Evolutionary conservation across 2,888 invertebrate species (phyloP), one percentile per base, ranked within the genome.

Genomic region (Sinodicranocentrus sp.): DNA sequence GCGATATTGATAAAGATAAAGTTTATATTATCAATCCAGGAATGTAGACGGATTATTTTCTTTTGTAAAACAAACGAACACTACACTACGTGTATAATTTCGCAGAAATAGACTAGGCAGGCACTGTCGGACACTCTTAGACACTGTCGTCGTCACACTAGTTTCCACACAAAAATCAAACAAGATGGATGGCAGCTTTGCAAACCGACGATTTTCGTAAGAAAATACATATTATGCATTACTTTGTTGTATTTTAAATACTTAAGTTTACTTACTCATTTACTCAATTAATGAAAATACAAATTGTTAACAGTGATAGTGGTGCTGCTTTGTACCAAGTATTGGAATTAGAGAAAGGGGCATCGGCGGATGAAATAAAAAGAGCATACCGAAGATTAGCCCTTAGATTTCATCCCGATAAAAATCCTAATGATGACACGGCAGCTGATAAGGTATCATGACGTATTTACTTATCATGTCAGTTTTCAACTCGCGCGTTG

Each of bases 391-490:
- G 85, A 77, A 73, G 80, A 52, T 52, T 85, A 44, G 85, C 85
- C 17, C 77, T 85, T 5, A 79, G 85, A 72, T 85, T 80, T 72
- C 85, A 85, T 71, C 85, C 85, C 1, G 85, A 85, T 75, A 85
- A 85, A 54, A 85, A 85, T 77, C 85, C 85, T 0, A 71, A 70
- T 15, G 77, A 85, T 48, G 28, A 21, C 13, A 33, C 71, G 48
- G 85, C 85, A 21, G 54, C 85, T 54, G 85, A 85, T 28, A 85
- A 85, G 80, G 85, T 85, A 80, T n/a, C n/a, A n/a, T n/a, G n/a
- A n/a, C n/a, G n/a, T n/a, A n/a, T n/a, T n/a, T n/a, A n/a, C n/a
- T n/a, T n/a, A n/a, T n/a, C n/a, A n/a, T n/a, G n/a, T n/a, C n/a
- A n/a, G n/a, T n/a, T n/a, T n/a, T n/a, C n/a, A n/a, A n/a, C n/a